These are phyloP conservation scores for Hirtodrosophila trivittata DNA, from an alignment of 2,888 invertebrate species.

Conservation along the genomic window DNA sequence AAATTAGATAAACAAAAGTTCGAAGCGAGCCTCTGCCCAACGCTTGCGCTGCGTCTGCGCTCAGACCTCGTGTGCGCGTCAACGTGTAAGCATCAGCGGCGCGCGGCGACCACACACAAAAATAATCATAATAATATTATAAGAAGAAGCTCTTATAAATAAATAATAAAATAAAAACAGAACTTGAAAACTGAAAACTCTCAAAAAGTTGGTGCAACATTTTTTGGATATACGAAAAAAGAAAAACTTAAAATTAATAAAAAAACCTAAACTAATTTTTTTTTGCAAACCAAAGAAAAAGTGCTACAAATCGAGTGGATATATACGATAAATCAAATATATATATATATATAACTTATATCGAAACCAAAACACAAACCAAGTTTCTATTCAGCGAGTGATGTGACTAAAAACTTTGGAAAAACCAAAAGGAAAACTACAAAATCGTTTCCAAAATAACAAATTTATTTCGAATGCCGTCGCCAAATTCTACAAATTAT, in stretches of 20 bases:
- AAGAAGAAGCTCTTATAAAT: constrained; percentile 19
- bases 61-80: constrained; percentile 81
- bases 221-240: constrained; percentile 24
- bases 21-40: constrained; percentile 67
- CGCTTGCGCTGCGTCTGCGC: constrained; percentile 77
- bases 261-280: constrained; percentile 9
- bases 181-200: constrained; percentile 12
- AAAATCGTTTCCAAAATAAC: constrained; percentile 10
- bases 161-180: constrained; percentile 6
- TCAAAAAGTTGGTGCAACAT: constrained; percentile 42
- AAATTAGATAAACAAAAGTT: constrained; percentile 47
- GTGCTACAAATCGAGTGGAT: background rate
- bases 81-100: constrained; percentile 75
- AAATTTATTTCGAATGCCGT: constrained; percentile 67
- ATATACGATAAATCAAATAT: background rate
- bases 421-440: background rate
- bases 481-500: constrained; percentile 60
- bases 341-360: no score
- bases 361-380: background rate
- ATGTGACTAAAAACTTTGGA: no score
- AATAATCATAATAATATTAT: constrained; percentile 31
- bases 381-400: no score
- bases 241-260: constrained; percentile 15
- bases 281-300: constrained; percentile 1
- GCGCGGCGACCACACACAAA: constrained; percentile 43